Conservation (phyloP, 2,888 invertebrate genomes). For the Geotrupes spiniger region DNA sequence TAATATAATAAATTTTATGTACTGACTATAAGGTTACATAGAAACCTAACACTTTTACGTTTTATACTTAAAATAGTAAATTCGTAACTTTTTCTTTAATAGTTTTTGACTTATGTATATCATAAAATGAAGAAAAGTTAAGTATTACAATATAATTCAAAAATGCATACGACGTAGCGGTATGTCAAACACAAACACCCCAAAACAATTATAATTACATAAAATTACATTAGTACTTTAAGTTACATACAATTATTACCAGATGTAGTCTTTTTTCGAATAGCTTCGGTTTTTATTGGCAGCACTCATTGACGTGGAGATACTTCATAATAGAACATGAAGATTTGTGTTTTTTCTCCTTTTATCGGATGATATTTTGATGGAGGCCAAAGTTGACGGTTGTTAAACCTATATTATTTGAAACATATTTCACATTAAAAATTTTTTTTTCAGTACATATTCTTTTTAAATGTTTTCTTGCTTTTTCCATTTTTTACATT, state of each 20-base stretch:
- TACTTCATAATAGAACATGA: conserved; percentile 13
- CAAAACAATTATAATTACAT: conserved; percentile 6
- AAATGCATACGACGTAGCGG: neutral
- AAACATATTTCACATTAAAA: conserved; percentile 23
- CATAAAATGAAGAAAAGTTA: neutral
- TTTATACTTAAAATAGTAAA: conserved; percentile 2
- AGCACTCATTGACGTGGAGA: conserved; percentile 17
- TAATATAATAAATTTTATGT: conserved; percentile 2
- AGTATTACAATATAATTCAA: conserved; percentile 1
- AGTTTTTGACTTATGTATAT: neutral
- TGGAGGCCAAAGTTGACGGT: conserved; percentile 19
- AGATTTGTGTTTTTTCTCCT: conserved; percentile 17
- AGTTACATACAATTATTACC: neutral
- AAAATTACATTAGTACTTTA: neutral
- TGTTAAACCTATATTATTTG: conserved; percentile 22
- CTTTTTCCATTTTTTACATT: neutral
- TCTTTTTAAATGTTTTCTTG: conserved; percentile 9
- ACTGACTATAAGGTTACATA: neutral
- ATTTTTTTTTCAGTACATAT: conserved; percentile 5
- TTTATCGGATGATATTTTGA: conserved; percentile 21
- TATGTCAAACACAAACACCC: conserved; percentile 4
- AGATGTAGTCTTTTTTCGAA: conserved; percentile 10
- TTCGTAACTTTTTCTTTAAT: neutral
- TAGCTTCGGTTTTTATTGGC: conserved; percentile 15
- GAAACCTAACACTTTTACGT: neutral